These are phyloP conservation scores for Gallinago paraguaiae DNA, from an alignment of 2,113 vertebrate species.

Conservation along the genomic window DNA sequence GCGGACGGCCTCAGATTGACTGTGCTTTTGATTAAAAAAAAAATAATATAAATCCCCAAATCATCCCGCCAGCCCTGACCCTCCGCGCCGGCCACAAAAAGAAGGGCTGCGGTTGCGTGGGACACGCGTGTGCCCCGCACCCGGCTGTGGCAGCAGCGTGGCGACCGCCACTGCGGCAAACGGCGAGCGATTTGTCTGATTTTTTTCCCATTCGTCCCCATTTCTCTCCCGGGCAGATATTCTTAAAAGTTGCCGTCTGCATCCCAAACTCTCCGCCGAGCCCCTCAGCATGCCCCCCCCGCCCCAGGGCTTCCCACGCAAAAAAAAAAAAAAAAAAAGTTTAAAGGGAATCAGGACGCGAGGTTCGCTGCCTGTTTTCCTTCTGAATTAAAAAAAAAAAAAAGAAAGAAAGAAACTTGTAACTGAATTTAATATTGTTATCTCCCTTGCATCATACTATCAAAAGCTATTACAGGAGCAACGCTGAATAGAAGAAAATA, in stretches of 20 bases:
- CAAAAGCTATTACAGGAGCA: conserved; percentile 39
- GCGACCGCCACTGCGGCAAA: neutral
- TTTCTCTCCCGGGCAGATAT: neutral
- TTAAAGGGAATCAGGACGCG: neutral
- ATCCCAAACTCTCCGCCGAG: neutral
- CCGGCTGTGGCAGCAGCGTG: neutral
- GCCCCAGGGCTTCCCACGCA: neutral
- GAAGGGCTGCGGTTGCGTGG: neutral
- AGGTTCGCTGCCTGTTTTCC: neutral
- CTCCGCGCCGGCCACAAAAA: neutral
- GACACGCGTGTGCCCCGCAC: neutral
- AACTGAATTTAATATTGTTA: conserved; percentile 24
- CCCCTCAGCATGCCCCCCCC: neutral
- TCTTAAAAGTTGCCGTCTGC: neutral
- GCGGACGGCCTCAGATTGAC: conserved; percentile 60
- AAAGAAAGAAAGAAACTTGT: conserved; percentile 23
- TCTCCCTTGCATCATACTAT: neutral
- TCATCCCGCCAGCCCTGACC: conserved; percentile 58
- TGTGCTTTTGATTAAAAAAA: conserved; percentile 74
- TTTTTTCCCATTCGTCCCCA: neutral
- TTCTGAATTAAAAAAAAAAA: neutral
- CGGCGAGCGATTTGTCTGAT: neutral
- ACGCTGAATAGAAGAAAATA: conserved; percentile 70
- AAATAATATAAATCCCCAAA: conserved; percentile 68
- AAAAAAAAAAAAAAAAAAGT: conserved; percentile 29